Conservation (phyloP, 1,140 invertebrate species). For the Geopemphigus sp. region DNA sequence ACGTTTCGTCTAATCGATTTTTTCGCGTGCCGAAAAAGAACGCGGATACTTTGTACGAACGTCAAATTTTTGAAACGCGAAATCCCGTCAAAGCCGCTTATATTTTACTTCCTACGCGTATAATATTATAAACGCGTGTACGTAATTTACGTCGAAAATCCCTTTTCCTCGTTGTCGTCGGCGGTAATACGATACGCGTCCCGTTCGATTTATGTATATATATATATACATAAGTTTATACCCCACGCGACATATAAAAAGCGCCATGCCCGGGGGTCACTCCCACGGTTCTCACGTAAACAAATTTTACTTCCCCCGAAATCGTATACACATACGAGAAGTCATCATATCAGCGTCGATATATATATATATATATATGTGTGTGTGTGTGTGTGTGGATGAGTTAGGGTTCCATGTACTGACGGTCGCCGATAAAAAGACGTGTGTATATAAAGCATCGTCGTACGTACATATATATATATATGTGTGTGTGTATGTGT, state of each 20-base stretch:
- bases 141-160: slow-evolving; percentile 14
- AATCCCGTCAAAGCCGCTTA: background rate
- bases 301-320: slow-evolving; percentile 19
- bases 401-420: slow-evolving; percentile 1
- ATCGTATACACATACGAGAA: background rate
- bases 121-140: too few relatives aligned
- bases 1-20: too few relatives aligned
- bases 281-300: slow-evolving; percentile 49
- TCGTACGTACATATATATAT: too few relatives aligned
- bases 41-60: too few relatives aligned
- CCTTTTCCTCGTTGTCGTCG: background rate
- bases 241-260: slow-evolving; percentile 13
- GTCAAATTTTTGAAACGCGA: too few relatives aligned
- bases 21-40: too few relatives aligned
- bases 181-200: slow-evolving; percentile 38
- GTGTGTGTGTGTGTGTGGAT: too few relatives aligned
- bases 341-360: background rate
- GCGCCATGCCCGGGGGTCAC: slow-evolving; percentile 12
- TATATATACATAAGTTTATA: background rate
- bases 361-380: too few relatives aligned
- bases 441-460: background rate
- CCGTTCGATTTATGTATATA: slow-evolving; percentile 10
- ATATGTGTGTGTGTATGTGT: background rate
- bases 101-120: background rate
- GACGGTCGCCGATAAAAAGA: slow-evolving; percentile 33